phyloP scores from a whole-genome alignment of 2,113 vertebrate species.

The Brachyhypopomus gauderio region DNA sequence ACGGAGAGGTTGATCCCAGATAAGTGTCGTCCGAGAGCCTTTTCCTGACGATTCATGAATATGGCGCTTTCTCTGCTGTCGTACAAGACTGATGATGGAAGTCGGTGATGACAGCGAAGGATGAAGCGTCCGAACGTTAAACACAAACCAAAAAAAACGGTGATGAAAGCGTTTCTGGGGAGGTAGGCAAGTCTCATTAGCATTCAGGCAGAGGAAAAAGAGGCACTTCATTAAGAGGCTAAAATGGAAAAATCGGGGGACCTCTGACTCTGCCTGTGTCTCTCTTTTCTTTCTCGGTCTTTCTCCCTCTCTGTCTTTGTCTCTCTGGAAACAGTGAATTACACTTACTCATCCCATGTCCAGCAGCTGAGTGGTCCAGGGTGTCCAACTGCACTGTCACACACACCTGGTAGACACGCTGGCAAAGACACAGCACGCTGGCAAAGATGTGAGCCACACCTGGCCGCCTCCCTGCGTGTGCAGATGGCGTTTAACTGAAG shows the following conservation, averaged over 20 bases:
- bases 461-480: too few species aligned
- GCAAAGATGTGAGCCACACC: neutral
- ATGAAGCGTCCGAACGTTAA: slow-evolving; percentile 32
- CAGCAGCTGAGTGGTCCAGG: neutral
- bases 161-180: slow-evolving; percentile 49
- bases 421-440: neutral
- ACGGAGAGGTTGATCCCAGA: too few species aligned
- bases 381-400: neutral
- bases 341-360: neutral
- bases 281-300: neutral
- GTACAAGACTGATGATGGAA: neutral
- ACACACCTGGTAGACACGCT: neutral
- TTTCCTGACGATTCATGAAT: too few species aligned
- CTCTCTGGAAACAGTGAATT: neutral
- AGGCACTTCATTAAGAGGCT: slow-evolving; percentile 42
- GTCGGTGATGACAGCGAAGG: neutral
- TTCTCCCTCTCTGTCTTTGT: neutral
- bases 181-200: slow-evolving; percentile 47
- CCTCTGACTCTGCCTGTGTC: neutral
- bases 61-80: too few species aligned
- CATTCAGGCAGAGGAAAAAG: slow-evolving; percentile 12
- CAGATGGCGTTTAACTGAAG: neutral
- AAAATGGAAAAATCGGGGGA: neutral
- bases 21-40: too few species aligned
- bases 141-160: slow-evolving; percentile 2